Percentiles rank a stretch among this genome's conserved stretches.
These are phyloP conservation scores for Hapalemur alaotrensis DNA, from an alignment of 2,797 vertebrate species.

Conservation along the genomic window DNA sequence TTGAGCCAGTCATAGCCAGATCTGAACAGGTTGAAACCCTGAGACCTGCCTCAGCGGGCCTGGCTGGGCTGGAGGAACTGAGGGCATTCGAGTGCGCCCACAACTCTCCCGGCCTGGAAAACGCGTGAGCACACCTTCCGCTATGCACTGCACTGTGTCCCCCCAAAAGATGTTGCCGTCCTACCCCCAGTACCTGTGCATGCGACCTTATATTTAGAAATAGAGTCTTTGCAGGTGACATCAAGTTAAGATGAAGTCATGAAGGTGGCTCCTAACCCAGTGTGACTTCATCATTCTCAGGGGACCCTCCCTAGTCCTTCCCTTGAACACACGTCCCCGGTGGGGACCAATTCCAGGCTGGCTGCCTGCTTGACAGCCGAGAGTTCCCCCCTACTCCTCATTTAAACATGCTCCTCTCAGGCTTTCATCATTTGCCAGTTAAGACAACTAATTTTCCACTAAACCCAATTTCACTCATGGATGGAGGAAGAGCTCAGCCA, in stretches of 20 bases:
- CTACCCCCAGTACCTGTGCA: not conserved
- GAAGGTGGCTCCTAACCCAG: not conserved
- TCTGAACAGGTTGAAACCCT: not conserved
- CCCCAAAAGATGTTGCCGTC: not conserved
- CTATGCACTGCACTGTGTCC: too few species aligned
- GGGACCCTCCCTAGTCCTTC: not conserved
- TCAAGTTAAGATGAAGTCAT: not conserved
- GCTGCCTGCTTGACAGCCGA: not conserved
- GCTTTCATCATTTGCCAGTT: slow-evolving; percentile 83
- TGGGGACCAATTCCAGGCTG: not conserved
- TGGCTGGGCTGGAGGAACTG: not conserved
- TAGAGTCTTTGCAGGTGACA: not conserved
- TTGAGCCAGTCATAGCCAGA: not conserved
- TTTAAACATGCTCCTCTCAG: slow-evolving; percentile 77
- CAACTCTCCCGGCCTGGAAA: not conserved
- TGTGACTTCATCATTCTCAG: accelerated
- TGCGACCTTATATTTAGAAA: not conserved
- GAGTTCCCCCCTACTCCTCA: not conserved
- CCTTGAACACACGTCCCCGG: not conserved
- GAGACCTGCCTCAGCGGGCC: too few species aligned
- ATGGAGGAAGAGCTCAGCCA: slow-evolving; percentile 80
- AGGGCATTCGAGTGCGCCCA: not conserved
- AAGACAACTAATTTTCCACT: slow-evolving; percentile 87
- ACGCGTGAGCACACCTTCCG: not conserved
- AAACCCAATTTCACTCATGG: slow-evolving; percentile 87